Evolutionary conservation across 2,797 vertebrate species (phyloP), one percentile per base, ranked within the genome.

Genomic region (Epinephelus coioides): DNA sequence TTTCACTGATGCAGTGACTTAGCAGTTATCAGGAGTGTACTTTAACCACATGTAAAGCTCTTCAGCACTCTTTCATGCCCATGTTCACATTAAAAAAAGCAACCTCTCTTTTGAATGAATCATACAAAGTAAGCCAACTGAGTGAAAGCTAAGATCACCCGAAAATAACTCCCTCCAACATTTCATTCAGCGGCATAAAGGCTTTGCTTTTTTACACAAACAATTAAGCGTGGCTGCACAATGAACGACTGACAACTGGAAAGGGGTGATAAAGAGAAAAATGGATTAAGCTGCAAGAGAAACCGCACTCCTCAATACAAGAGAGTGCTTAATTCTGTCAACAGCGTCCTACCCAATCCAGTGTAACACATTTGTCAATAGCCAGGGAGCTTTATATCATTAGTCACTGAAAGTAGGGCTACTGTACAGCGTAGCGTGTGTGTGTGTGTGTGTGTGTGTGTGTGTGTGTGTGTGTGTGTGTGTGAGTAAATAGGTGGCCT

Each of bases 211-310:
- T 82, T 69, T 9, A 62, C 34, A 74, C 69, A 74, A 78, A 81
- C 69, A 82, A 73, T 30, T 69, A 74, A 55, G 21, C 59, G 19
- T 15, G 6, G 14, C 71, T 63, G 30, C 47, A 68, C 54, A 81
- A 63, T 68, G 50, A 73, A 76, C 44, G 43, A 23, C 1, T 9
- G 63, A 71, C 69, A 65, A 73, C 71, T 81, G 85, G 55, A 73
- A 71, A 60, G 18, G 43, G 23, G 38, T 23, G 84, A 86, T 87
- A 82, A 85, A 89, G 69, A 60, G 43, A 25, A 73, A 73, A 69
- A 59, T 30, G 62, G 69, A 75, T 76, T 76, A 23, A 77, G 54
- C 54, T 17, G 51, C 18, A 51, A 47, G 50, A 69, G 47, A 69
- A 81, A 46, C 15, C 2, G 5, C 23, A 11, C 23, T 81, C 64